Evolutionary conservation across 2,888 invertebrate genomes (phyloP).

Genomic region (Polietes domitor): DNA sequence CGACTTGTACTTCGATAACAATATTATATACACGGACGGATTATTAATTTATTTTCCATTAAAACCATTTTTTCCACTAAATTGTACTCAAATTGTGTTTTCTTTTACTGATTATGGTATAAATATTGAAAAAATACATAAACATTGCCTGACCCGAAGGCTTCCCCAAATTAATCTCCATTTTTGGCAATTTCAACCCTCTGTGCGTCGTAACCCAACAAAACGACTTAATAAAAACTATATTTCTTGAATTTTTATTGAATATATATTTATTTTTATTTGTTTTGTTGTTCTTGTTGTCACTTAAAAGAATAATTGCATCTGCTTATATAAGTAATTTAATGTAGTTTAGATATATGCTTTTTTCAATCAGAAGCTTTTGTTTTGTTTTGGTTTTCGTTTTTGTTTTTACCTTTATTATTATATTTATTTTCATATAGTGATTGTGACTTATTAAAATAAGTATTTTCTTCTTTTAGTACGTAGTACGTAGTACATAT

Average conservation of each 20-base stretch:
- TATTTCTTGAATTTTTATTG: slow-evolving; percentile 68
- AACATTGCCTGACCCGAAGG: too few species aligned
- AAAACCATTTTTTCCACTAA: too few species aligned
- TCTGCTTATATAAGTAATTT: slow-evolving; percentile 75
- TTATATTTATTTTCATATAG: slow-evolving; percentile 27
- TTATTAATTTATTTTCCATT: too few species aligned
- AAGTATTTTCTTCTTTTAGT: slow-evolving; percentile 8
- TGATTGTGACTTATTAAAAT: slow-evolving; percentile 24
- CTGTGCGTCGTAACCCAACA: too few species aligned
- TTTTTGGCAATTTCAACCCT: too few species aligned
- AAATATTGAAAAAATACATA: too few species aligned
- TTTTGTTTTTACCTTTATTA: slow-evolving; percentile 11
- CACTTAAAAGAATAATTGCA: slow-evolving; percentile 79
- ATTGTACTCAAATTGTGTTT: too few species aligned
- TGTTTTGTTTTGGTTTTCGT: slow-evolving; percentile 9
- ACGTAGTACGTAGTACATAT: neutral
- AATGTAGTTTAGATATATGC: slow-evolving; percentile 68
- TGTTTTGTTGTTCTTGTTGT: slow-evolving; percentile 40
- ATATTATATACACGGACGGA: too few species aligned
- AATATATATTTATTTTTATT: slow-evolving; percentile 64
- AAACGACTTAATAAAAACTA: neutral
- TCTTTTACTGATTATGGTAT: too few species aligned
- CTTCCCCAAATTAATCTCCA: too few species aligned
- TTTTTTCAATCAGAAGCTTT: slow-evolving; percentile 55
- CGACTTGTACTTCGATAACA: too few species aligned